Percentiles rank a stretch among this genome's conserved stretches.
phyloP scores from a whole-genome alignment of 2,888 invertebrate species.

The Phasia obesa region DNA sequence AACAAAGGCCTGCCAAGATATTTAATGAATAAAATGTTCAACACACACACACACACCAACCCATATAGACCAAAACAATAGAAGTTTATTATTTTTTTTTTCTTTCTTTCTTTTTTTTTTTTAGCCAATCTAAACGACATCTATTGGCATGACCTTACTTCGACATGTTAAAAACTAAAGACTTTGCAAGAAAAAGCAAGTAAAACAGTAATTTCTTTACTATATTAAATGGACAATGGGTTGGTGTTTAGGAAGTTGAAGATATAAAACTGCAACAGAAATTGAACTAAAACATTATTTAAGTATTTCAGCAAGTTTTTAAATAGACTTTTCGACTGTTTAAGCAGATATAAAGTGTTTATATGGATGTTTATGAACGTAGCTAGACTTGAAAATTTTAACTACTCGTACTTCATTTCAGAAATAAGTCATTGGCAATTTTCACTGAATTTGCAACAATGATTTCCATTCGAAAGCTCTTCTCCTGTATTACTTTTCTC shows the following conservation, averaged over 20 bases:
- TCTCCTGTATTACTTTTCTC: too few relatives aligned
- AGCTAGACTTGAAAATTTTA: too few relatives aligned
- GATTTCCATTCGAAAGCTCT: too few relatives aligned
- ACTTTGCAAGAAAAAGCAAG: conserved; percentile 2
- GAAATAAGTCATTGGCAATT: too few relatives aligned
- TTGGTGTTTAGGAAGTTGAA: not conserved
- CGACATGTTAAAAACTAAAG: conserved; percentile 30
- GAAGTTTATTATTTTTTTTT: conserved; percentile 9
- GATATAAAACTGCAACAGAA: too few relatives aligned
- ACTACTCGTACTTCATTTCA: too few relatives aligned
- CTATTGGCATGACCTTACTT: conserved; percentile 50
- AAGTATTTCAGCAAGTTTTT: too few relatives aligned
- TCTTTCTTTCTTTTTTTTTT: not conserved
- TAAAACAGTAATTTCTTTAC: conserved; percentile 19
- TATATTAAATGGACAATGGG: not conserved
- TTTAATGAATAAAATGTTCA: conserved; percentile 34
- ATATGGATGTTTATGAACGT: too few relatives aligned
- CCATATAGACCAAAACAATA: not conserved
- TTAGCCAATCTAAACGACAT: conserved; percentile 23
- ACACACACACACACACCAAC: not conserved
- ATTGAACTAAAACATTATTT: too few relatives aligned
- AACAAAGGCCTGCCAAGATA: conserved; percentile 44
- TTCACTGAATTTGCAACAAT: too few relatives aligned
- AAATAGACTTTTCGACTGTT: too few relatives aligned
- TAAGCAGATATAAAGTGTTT: too few relatives aligned